Evolutionary conservation across 1,140 invertebrate species (phyloP).

Genomic region (Sipha flava): DNA sequence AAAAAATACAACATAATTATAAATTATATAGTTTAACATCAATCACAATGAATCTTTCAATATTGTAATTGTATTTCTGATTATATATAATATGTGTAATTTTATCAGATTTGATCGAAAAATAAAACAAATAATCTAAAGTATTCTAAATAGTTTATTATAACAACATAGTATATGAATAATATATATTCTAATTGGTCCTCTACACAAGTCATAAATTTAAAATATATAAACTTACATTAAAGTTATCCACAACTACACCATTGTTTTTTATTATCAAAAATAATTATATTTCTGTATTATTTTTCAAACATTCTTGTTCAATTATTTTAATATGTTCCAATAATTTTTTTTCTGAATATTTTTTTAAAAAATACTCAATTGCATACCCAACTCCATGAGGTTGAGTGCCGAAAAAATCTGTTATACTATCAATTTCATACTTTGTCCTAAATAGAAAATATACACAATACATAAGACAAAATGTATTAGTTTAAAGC

Average conservation of each 20-base stretch:
- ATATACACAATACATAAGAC: not conserved
- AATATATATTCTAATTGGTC: not conserved
- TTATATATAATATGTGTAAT: too few relatives aligned
- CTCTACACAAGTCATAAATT: not conserved
- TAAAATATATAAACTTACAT: not conserved
- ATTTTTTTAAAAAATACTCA: slow-evolving; percentile 26
- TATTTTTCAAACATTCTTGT: not conserved
- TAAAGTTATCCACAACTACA: not conserved
- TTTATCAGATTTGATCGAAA: too few relatives aligned
- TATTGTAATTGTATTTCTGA: too few relatives aligned
- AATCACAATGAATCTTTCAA: too few relatives aligned
- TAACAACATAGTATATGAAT: too few relatives aligned
- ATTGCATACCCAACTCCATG: slow-evolving; percentile 10
- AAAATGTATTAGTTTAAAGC: not conserved
- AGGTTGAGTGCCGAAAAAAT: slow-evolving; percentile 24
- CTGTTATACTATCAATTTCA: not conserved
- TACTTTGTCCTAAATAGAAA: not conserved
- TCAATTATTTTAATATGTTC: slow-evolving; percentile 23
- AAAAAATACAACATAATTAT: too few relatives aligned
- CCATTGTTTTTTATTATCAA: not conserved
- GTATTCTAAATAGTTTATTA: too few relatives aligned
- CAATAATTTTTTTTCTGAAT: slow-evolving; percentile 19
- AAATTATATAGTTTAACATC: too few relatives aligned
- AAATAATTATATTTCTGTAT: not conserved
- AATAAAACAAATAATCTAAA: too few relatives aligned